Evolutionary conservation across 2,888 invertebrate species (phyloP), one percentile per base, ranked within the genome.

Genomic region (Agrenia bidenticulata): DNA sequence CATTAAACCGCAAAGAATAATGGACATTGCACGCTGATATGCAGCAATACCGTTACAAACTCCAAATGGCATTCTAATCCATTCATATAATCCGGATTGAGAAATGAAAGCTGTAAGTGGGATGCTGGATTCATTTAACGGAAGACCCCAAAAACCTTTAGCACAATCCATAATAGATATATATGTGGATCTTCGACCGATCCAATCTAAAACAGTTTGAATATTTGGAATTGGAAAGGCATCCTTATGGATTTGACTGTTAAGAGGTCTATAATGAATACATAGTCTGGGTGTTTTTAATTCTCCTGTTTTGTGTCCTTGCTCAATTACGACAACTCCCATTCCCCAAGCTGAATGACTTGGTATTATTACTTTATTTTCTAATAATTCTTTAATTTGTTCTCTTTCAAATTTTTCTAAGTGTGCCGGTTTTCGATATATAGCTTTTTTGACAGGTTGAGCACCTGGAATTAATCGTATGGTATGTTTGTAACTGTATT

Each of bases 401-500:
- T 65, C 61, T 27, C 62, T 4, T 26, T 68, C 68, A 51, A 65
- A 68, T n/a, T 49, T 13, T 42, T 66, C 63, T 23, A 69, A 27
- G 23, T 61, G 51, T 0, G 54, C 37, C 13, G 69, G 53, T 50
- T 69, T 69, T 32, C 69, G 24, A 39, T 69, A 69, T 1, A 66
- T 65, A 2, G 26, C 26, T 1, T 37, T 23, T 39, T 61, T 51
- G 13, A 66, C 58, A 21, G 69, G 66, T 49, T 57, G 39, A 9
- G 69, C 63, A 2, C 58, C 66, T 83, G 0, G 85, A 84, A 0
- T 84, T 83, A 9, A 83, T 79, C 81, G 84, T 83, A 1, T 84
- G 87, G 62, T 76, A 77, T 66, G 21, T 63, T 67, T 51, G 76
- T 88, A 39, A 89, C 89, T 9, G n/a, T n/a, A n/a, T n/a, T n/a